phyloP scores from a whole-genome alignment of 2,797 vertebrate genomes.

The Characodon lateralis region DNA sequence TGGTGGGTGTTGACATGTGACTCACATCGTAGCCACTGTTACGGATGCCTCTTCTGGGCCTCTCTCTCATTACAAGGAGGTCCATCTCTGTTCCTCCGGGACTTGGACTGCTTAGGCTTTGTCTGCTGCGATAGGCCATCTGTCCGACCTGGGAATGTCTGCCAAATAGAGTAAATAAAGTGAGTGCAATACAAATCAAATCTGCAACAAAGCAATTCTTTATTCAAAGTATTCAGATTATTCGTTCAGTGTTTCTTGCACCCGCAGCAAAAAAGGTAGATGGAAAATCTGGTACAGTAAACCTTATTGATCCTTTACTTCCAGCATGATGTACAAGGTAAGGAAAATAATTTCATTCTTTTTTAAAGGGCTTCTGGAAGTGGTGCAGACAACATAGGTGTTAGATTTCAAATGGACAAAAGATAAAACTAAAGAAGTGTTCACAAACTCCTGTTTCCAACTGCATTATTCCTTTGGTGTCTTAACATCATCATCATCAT shows the following conservation, averaged over 20 bases:
- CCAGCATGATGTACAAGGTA: constrained; percentile 21
- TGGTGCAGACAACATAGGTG: constrained; percentile 4
- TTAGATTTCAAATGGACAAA: constrained; percentile 6
- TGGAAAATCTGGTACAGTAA: constrained; percentile 18
- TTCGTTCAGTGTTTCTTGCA: constrained; percentile 30
- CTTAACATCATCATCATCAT: not conserved
- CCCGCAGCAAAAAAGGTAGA: constrained; percentile 11
- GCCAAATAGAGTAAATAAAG: constrained; percentile 59
- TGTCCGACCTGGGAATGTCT: constrained; percentile 90
- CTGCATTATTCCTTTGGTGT: constrained; percentile 1
- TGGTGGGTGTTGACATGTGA: constrained; percentile 42
- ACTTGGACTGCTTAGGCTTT: constrained; percentile 96
- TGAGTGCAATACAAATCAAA: constrained; percentile 42
- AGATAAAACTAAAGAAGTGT: constrained; percentile 12
- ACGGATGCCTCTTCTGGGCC: constrained; percentile 92
- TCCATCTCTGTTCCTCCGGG: constrained; percentile 99
- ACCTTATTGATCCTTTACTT: not conserved
- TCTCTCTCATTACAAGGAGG: constrained; percentile 94
- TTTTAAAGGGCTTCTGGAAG: constrained; percentile 3
- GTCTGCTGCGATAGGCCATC: constrained; percentile 91
- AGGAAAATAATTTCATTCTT: constrained; percentile 4
- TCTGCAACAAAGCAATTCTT: constrained; percentile 18
- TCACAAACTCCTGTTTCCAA: constrained; percentile 10
- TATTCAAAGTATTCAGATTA: constrained; percentile 37
- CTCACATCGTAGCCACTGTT: constrained; percentile 99